Evolutionary conservation across 2,797 vertebrate species (phyloP).

Genomic region (Phoeniculus purpureus): DNA sequence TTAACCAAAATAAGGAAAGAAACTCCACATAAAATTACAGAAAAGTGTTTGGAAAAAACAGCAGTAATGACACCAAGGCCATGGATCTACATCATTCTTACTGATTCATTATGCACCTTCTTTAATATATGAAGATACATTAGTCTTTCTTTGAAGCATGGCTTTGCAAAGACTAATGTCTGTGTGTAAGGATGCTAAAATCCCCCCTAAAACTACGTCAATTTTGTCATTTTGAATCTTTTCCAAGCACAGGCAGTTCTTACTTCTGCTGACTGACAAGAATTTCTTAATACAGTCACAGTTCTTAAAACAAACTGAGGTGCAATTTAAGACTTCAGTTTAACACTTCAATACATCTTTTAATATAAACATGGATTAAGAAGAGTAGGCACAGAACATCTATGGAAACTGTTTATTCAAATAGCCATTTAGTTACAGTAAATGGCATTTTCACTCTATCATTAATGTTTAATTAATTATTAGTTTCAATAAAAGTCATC

Average conservation of each 20-base stretch:
- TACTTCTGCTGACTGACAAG: not conserved
- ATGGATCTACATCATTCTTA: not conserved
- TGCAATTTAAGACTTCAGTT: not conserved
- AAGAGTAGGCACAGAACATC: not conserved
- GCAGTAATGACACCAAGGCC: not conserved
- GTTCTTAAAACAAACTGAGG: slow-evolving; percentile 2
- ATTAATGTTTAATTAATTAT: slow-evolving; percentile 1
- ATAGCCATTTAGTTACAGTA: not conserved
- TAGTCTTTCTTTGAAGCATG: not conserved
- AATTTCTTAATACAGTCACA: not conserved
- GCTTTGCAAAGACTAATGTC: not conserved
- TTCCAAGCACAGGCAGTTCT: not conserved
- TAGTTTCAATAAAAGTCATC: not conserved
- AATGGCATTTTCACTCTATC: not conserved
- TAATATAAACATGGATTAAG: not conserved
- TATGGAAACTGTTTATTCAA: not conserved
- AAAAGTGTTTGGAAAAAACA: not conserved
- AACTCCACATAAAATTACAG: not conserved
- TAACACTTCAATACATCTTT: not conserved
- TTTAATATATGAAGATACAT: not conserved
- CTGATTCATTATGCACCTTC: not conserved
- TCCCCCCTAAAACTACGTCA: not conserved
- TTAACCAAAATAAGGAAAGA: not conserved
- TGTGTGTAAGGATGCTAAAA: not conserved
- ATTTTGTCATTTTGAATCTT: not conserved